phyloP scores from a whole-genome alignment of 1,140 invertebrate species.

The Temnothorax nylanderi region DNA sequence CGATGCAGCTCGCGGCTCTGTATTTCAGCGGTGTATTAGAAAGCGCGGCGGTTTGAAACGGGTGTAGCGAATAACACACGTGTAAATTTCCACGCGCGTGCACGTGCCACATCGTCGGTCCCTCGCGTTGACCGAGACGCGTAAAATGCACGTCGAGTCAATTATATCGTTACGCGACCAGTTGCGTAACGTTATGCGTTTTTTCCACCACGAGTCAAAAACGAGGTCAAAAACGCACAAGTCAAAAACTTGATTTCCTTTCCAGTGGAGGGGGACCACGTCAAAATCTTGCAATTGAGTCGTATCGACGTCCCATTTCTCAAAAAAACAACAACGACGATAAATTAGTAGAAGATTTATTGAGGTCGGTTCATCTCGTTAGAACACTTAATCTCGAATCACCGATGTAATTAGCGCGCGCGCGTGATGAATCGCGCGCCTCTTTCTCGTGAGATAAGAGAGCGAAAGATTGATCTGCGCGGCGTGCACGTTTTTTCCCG shows the following conservation, averaged over 20 bases:
- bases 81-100: not conserved
- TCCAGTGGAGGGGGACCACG: too few species aligned
- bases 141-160: slow-evolving; percentile 20
- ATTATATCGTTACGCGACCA: slow-evolving; percentile 31
- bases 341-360: not conserved
- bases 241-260: not conserved
- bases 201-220: not conserved
- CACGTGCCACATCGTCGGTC: not conserved
- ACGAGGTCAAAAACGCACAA: too few species aligned
- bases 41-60: slow-evolving; percentile 8
- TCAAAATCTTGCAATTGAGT: slow-evolving; percentile 1
- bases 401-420: slow-evolving; percentile 31
- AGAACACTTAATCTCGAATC: slow-evolving; percentile 33
- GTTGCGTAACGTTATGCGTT: not conserved
- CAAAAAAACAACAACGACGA: not conserved
- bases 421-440: not conserved
- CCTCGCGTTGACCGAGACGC: not conserved
- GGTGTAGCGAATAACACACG: not conserved
- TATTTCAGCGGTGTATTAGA: slow-evolving; percentile 44
- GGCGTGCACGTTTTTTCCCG: slow-evolving; percentile 3
- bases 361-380: slow-evolving; percentile 5
- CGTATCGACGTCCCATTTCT: not conserved
- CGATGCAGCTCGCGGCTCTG: slow-evolving; percentile 13
- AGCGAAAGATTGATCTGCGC: not conserved
- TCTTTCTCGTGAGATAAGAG: slow-evolving; percentile 17